These are phyloP conservation scores for Aix galericulata DNA, from an alignment of 2,113 vertebrate species.

Conservation along the genomic window DNA sequence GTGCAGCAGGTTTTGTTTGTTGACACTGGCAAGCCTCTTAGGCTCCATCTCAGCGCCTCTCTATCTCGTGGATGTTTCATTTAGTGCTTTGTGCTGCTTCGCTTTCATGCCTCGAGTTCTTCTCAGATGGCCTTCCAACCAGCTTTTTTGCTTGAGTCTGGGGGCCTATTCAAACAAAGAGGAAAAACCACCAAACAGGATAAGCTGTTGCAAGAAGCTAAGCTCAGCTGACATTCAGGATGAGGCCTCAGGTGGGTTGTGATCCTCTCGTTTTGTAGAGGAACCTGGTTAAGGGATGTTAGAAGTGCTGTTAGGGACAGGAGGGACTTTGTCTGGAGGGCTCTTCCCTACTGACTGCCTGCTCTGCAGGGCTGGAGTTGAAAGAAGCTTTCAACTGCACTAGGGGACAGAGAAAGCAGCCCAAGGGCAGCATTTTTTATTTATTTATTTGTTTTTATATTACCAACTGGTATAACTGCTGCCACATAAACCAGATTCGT, in stretches of 20 bases:
- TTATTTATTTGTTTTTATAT: not conserved
- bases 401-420: not conserved
- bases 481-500: not conserved
- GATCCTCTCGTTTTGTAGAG: not conserved
- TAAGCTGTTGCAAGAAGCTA: not conserved
- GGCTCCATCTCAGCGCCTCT: not conserved
- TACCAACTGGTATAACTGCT: not conserved
- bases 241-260: not conserved
- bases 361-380: not conserved
- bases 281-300: not conserved
- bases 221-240: not conserved
- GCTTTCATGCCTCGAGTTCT: not conserved
- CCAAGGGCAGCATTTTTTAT: not conserved
- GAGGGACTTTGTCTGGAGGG: not conserved
- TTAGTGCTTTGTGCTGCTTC: not conserved
- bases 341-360: not conserved
- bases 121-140: not conserved
- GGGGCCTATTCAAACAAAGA: not conserved
- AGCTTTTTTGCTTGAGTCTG: not conserved
- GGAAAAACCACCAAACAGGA: not conserved
- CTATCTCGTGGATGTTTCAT: not conserved
- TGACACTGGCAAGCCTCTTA: not conserved
- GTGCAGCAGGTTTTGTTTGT: not conserved
- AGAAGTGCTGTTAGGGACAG: not conserved
- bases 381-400: not conserved